phyloP scores from a whole-genome alignment of 1,140 invertebrate genomes.

The Tribolium castaneum region DNA sequence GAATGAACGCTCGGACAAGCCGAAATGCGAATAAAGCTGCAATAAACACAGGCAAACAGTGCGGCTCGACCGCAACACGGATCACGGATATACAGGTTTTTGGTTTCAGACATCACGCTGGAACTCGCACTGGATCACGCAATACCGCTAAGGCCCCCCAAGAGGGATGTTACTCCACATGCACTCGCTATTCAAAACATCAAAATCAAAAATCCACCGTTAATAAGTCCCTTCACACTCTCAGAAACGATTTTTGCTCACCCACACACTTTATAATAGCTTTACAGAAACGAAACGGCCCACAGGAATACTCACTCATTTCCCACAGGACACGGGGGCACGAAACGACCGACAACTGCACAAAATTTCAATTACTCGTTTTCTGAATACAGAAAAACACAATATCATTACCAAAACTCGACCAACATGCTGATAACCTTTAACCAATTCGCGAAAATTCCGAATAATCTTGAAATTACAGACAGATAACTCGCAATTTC shows the following conservation, averaged over 20 bases:
- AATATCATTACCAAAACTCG: too few species aligned
- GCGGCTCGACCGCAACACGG: conserved; percentile 42
- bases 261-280: background rate
- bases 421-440: too few species aligned
- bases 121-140: conserved; percentile 30
- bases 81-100: conserved; percentile 32
- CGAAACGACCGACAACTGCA: background rate
- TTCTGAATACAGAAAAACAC: too few species aligned
- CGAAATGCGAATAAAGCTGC: conserved; percentile 39
- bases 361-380: background rate
- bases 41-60: conserved; percentile 44
- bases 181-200: conserved; percentile 24
- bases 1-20: conserved; percentile 34
- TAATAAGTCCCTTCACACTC: conserved; percentile 1
- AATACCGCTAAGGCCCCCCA: conserved; percentile 13
- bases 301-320: background rate
- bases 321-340: background rate
- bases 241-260: conserved; percentile 2
- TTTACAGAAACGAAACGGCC: conserved; percentile 6
- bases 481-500: too few species aligned
- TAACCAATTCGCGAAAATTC: too few species aligned
- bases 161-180: conserved; percentile 19
- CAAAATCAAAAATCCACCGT: background rate
- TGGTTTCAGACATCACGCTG: conserved; percentile 27
- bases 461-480: too few species aligned